Base-by-base conservation (phyloP, 2,797 vertebrate genomes). In the Hipposideros larvatus region DNA sequence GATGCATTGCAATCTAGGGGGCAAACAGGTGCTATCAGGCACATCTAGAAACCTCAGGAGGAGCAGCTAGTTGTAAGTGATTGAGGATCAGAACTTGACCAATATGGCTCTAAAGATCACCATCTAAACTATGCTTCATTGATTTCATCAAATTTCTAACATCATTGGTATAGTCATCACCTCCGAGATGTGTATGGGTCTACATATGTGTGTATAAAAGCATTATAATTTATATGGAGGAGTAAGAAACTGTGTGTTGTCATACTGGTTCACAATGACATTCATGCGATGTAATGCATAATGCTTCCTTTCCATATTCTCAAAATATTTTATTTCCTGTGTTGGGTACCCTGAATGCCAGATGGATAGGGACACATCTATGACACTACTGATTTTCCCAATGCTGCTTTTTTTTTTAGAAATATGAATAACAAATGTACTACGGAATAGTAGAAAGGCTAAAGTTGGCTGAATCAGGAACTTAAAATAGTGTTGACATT, bases 91-190 rank as follows among this genome's bases (percentile, higher is more conserved):
- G 6, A 92, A 31, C 71, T 26, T 66, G 3, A 90, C 77, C 11
- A 26, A 0, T 22, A 11, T 11, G n/a, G 9, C 4, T 11, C 19
- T 22, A 11, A 53, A 71, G 2, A 0, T 5, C 26, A 31, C 28
- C n/a, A 77, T 61, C 6, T 71, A 66, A 79, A 37, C 15, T 9
- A 31, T 11, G 22, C 4, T 28, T 61, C 24, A 37, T 77, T 63
- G 55, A 91, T 77, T 63, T 87, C 41, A 55, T 79, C 37, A 75
- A n/a, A 10, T 3, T 1, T 37, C 63, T 90, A 31, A 66, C 68
- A 37, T 82, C 79, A 59, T 57, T 61, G 48, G 22, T 18, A 92
- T 66, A 34, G 80, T 34, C 65, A 92, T 43, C 78, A 86, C n/a
- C 15, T 0, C 46, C 89, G 48, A 78, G 7, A 41, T 77, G 1